These are phyloP conservation scores for Phyllotreta cruciferae DNA, from an alignment of 2,888 invertebrate species.

Conservation along the genomic window DNA sequence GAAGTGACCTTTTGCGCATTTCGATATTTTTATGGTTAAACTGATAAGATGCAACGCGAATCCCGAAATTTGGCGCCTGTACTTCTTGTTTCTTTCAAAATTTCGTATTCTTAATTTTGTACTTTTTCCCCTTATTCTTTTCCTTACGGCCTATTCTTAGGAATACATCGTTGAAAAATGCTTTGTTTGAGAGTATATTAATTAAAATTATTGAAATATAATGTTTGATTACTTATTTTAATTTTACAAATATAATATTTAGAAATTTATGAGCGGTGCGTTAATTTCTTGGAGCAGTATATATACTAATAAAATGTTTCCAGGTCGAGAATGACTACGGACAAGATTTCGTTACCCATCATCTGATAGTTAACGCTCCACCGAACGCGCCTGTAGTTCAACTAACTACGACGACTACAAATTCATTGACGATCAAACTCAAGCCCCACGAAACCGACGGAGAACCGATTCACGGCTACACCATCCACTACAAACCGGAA, in stretches of 20 bases:
- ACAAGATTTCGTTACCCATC: slow-evolving; percentile 90
- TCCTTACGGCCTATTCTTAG: too few relatives aligned
- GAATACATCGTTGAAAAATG: too few relatives aligned
- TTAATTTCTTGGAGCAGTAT: too few relatives aligned
- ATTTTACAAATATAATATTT: too few relatives aligned
- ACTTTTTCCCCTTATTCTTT: not conserved
- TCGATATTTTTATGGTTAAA: too few relatives aligned
- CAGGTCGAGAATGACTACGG: slow-evolving; percentile 91
- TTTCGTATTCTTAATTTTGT: not conserved
- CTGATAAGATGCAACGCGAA: too few relatives aligned
- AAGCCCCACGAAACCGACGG: slow-evolving; percentile 78
- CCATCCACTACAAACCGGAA: slow-evolving; percentile 91
- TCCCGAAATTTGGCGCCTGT: too few relatives aligned
- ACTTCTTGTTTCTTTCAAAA: not conserved
- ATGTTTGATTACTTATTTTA: too few relatives aligned
- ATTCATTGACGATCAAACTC: slow-evolving; percentile 75
- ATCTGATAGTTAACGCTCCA: slow-evolving; percentile 82
- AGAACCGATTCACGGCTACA: slow-evolving; percentile 91
- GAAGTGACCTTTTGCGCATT: too few relatives aligned
- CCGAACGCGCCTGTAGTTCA: slow-evolving; percentile 71
- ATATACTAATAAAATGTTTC: not conserved
- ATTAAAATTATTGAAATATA: too few relatives aligned
- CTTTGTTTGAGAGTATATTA: too few relatives aligned
- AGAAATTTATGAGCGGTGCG: too few relatives aligned
- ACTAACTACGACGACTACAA: slow-evolving; percentile 77